Evolutionary conservation across 2,888 invertebrate genomes (phyloP), one percentile per base, ranked within the genome.

Genomic region (Digitonthophagus gazella): DNA sequence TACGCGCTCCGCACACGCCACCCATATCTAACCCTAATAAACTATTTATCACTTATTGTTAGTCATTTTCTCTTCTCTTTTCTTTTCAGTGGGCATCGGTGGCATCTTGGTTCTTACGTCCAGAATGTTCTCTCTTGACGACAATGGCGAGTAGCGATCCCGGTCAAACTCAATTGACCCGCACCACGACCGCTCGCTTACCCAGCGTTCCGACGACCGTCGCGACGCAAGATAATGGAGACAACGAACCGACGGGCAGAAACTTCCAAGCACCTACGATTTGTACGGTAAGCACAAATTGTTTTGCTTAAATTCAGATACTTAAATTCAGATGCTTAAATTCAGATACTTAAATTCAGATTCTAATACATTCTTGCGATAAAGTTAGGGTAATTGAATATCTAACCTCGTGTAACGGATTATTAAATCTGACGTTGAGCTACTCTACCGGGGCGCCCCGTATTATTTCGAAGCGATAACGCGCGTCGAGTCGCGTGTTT

Each of bases 21-120:
- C n/a, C n/a, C n/a, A n/a, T n/a, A n/a, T n/a, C n/a, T n/a, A n/a
- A n/a, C n/a, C n/a, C n/a, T n/a, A n/a, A n/a, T n/a, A n/a, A n/a
- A n/a, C n/a, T n/a, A n/a, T 44, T 5, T 44, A 44, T 44, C 28
- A 22, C 3, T 22, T 22, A 22, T 22, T 22, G n/a, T n/a, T n/a
- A n/a, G n/a, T n/a, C n/a, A n/a, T 54, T 14, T 54, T 54, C 54
- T 14, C 54, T 54, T n/a, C n/a, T n/a, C n/a, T n/a, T n/a, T n/a
- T 73, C 74, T 72, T 83, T 83, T 20, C 79, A 84, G 84, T 84
- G 84, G 84, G 82, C 84, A 71, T 85, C 83, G 68, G 83, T 84
- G 71, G 83, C 84, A 72, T 84, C 84, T 71, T 84, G 84, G 84
- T 84, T 84, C 75, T 81, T 84, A 76, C 77, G 83, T 70, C 83